Conservation (phyloP, 2,113 vertebrate species). For the Apodemus speciosus region DNA sequence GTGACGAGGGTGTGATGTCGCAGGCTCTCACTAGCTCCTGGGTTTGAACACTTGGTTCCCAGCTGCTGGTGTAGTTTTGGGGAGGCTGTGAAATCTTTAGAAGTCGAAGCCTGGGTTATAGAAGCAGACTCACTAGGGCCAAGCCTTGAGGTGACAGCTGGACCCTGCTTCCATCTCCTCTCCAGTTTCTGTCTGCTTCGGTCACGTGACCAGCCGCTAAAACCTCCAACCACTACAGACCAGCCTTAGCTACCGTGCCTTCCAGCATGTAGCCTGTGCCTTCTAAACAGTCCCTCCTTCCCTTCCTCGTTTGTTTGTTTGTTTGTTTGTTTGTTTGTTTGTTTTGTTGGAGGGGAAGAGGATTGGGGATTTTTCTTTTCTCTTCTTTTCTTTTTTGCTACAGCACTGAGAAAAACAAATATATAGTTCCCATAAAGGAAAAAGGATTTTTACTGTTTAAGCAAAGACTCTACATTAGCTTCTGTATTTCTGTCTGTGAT, state of each 20-base stretch:
- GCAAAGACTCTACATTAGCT: not conserved
- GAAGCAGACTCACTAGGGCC: not conserved
- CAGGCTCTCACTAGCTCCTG: not conserved
- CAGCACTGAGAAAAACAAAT: not conserved
- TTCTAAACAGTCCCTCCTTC: not conserved
- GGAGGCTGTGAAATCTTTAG: not conserved
- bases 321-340: not conserved
- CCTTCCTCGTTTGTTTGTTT: not conserved
- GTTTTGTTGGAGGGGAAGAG: not conserved
- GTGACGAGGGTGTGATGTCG: not conserved
- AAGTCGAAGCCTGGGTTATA: not conserved
- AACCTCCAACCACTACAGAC: not conserved
- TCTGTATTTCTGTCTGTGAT: not conserved
- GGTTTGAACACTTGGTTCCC: not conserved
- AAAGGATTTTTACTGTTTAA: not conserved
- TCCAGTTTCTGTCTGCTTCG: not conserved
- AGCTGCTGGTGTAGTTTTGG: not conserved
- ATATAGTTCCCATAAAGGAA: not conserved
- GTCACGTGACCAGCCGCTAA: not conserved
- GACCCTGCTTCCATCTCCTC: not conserved
- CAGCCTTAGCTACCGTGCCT: not conserved
- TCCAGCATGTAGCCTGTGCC: not conserved
- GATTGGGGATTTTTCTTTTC: no score
- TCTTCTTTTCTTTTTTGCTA: not conserved
- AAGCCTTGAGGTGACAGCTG: not conserved